Percentiles rank a stretch among this genome's conserved stretches.
These are phyloP conservation scores for Microtus ochrogaster DNA, from an alignment of 2,113 vertebrate genomes.

Conservation along the genomic window DNA sequence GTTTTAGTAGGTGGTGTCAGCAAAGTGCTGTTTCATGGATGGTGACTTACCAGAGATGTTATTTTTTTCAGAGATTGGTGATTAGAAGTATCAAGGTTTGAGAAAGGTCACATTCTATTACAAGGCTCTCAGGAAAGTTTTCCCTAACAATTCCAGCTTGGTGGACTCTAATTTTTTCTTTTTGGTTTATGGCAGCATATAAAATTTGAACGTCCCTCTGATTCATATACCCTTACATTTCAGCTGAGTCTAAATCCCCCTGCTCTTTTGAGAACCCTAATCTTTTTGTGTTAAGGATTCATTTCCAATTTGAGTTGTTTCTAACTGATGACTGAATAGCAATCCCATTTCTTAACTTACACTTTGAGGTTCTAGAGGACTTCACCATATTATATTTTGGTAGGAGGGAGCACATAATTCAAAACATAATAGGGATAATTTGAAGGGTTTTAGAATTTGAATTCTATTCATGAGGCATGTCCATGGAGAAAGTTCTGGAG, in stretches of 20 bases:
- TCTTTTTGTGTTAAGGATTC: neutral
- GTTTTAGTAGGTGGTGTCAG: neutral
- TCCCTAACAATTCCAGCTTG: neutral
- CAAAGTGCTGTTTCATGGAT: neutral
- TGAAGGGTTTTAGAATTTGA: neutral
- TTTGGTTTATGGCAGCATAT: neutral
- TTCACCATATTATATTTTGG: neutral
- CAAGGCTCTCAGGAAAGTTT: neutral
- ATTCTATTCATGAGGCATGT: neutral
- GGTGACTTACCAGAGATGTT: neutral
- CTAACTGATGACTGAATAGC: neutral
- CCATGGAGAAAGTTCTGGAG: neutral
- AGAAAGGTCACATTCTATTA: neutral
- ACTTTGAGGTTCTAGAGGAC: neutral
- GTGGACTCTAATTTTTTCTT: neutral
- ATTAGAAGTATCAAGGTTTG: neutral
- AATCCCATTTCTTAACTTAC: slow-evolving; percentile 19
- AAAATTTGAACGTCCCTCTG: neutral
- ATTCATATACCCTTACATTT: neutral
- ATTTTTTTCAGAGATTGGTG: neutral
- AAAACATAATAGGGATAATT: neutral
- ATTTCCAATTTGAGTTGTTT: neutral
- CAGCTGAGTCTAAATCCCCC: neutral
- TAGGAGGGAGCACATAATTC: neutral
- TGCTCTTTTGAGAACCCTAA: neutral